These are phyloP conservation scores for Papilio machaon DNA, from an alignment of 1,140 invertebrate genomes.

Conservation along the genomic window DNA sequence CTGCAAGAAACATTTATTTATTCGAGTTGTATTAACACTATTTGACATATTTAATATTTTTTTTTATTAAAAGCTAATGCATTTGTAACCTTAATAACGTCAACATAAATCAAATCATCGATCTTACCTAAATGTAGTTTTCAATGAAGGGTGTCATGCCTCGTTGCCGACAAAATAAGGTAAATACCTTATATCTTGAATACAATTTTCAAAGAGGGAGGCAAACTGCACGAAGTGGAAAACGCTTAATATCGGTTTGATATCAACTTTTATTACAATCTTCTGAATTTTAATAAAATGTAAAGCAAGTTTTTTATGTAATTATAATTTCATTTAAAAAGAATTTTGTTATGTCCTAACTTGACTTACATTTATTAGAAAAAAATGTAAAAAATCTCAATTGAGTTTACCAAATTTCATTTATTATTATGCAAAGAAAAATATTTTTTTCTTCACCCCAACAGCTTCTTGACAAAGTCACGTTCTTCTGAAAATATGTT, in stretches of 20 bases:
- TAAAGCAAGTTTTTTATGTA: background rate
- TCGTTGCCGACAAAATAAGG: slow-evolving; percentile 16
- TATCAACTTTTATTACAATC: background rate
- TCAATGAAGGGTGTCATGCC: slow-evolving; percentile 7
- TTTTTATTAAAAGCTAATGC: background rate
- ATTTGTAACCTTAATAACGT: background rate
- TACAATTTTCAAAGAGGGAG: slow-evolving; percentile 6
- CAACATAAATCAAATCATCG: background rate
- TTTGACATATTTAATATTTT: background rate
- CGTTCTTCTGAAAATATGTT: background rate
- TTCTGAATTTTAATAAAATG: background rate
- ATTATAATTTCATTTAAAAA: too few species aligned
- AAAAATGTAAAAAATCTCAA: background rate
- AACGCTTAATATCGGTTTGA: background rate
- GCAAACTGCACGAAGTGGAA: background rate
- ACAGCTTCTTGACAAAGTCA: background rate
- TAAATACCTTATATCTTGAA: background rate
- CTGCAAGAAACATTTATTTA: background rate
- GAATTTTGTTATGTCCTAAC: background rate
- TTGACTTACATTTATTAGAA: background rate
- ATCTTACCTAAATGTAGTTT: slow-evolving; percentile 1
- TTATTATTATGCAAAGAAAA: background rate
- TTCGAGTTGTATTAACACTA: background rate
- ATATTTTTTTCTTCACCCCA: background rate
- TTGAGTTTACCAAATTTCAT: background rate